Base-by-base conservation (phyloP, 2,888 invertebrate species). In the Tuberolachnus salignus region DNA sequence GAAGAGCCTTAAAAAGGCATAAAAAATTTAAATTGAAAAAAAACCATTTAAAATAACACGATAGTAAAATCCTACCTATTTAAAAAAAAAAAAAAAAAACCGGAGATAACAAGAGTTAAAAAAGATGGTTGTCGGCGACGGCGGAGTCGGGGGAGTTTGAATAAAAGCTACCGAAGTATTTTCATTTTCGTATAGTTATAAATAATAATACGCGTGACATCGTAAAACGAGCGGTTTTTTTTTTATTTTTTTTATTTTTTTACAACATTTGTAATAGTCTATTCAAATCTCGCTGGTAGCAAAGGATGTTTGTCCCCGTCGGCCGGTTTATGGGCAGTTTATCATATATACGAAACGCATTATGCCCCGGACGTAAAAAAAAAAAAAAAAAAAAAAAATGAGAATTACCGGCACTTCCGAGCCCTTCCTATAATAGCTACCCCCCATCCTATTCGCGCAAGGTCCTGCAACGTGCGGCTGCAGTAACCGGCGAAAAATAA, bases 101-200 rank as follows among this genome's bases (percentile, higher is more conserved):
- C 13, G 51, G 55, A 55, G 14, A 49, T 42, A 66, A 75, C 26
- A 21, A 57, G 16, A 57, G 46, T 34, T 13, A 8, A 34, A 34
- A 34, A 4, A 23, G 53, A 46, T 14, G 4, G 44, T n/a, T n/a
- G 26, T 23, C 3, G 53, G 53, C 6, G 21, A 26, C 2, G 57
- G 23, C 13, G 34, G 61, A n/a, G 23, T 8, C 0, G 34, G 13
- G 23, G 74, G 59, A 34, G 71, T 46, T 67, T 34, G 64, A 46
- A 75, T 44, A 75, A 66, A 66, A 75, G 55, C 70, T 73, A 74
- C 66, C 53, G 63, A 16, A 75, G 67, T 67, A 67, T 75, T 75
- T 75, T 57, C 55, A 26, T 70, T 80, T 71, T 71, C 23, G 63
- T 72, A 59, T 26, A 23, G 46, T 53, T 80, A 64, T 72, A 72